These are phyloP conservation scores for Agriopis leucophaearia DNA, from an alignment of 2,888 invertebrate genomes.

Conservation along the genomic window DNA sequence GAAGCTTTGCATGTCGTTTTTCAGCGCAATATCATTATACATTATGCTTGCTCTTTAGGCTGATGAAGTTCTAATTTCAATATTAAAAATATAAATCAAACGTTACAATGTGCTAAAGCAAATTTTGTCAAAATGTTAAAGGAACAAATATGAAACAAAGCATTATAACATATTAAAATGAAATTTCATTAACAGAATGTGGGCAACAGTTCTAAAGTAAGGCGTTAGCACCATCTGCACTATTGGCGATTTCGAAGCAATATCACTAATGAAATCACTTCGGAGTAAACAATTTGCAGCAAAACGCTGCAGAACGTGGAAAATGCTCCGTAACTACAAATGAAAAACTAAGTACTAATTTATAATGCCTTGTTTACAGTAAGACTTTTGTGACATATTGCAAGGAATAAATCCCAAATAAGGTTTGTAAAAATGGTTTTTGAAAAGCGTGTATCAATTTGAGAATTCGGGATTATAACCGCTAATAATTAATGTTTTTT, in stretches of 20 bases:
- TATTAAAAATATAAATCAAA: too few species aligned
- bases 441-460: neutral
- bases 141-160: too few species aligned
- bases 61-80: too few species aligned
- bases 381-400: too few species aligned
- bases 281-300: slow-evolving; percentile 10
- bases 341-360: neutral
- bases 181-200: slow-evolving; percentile 6
- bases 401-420: too few species aligned
- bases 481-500: too few species aligned
- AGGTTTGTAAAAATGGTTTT: neutral
- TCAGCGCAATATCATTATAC: too few species aligned
- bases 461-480: too few species aligned
- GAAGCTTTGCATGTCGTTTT: too few species aligned
- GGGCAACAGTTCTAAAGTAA: slow-evolving; percentile 8
- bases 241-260: slow-evolving; percentile 30
- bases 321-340: neutral
- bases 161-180: neutral
- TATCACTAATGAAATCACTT: slow-evolving; percentile 33
- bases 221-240: slow-evolving; percentile 29
- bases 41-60: too few species aligned
- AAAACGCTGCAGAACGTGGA: slow-evolving; percentile 6
- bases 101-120: too few species aligned
- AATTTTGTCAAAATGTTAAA: too few species aligned
- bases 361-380: slow-evolving; percentile 5